These are phyloP conservation scores for Palaemon carinicauda DNA, from an alignment of 1,140 invertebrate species.

Conservation along the genomic window DNA sequence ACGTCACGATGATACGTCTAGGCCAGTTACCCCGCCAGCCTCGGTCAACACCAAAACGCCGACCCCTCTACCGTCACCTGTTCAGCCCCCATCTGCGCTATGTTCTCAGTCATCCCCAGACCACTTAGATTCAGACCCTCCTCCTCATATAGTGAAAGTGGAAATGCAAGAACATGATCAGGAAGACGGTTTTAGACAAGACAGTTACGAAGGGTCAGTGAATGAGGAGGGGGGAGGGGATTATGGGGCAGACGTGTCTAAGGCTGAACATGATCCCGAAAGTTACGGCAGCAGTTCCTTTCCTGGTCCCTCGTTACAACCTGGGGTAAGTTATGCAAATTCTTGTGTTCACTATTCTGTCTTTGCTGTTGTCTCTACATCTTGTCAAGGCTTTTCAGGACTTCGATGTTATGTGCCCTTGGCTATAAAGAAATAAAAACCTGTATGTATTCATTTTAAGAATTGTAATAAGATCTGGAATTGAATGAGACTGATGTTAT, in stretches of 20 bases:
- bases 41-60: constrained; percentile 13
- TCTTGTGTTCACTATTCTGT: not conserved
- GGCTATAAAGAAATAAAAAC: no score
- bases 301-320: constrained; percentile 43
- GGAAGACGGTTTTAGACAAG: constrained; percentile 32
- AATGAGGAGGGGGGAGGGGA: constrained; percentile 33
- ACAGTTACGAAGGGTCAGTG: constrained; percentile 36
- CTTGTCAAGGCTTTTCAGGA: not conserved
- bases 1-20: constrained; percentile 37
- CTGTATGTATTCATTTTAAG: no score
- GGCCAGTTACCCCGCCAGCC: constrained; percentile 27
- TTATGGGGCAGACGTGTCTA: constrained; percentile 36
- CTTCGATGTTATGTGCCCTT: not conserved
- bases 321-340: constrained; percentile 23
- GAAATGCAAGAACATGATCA: constrained; percentile 50
- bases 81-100: not conserved
- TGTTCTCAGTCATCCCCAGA: not conserved
- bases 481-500: no score
- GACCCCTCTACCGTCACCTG: not conserved
- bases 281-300: constrained; percentile 38
- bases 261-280: constrained; percentile 39
- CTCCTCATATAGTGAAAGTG: constrained; percentile 43
- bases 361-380: not conserved
- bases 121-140: constrained; percentile 6
- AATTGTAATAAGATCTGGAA: no score